Evolutionary conservation across 1,140 invertebrate species (phyloP), one percentile per base, ranked within the genome.

Genomic region (Pseudomyrmex concolor): DNA sequence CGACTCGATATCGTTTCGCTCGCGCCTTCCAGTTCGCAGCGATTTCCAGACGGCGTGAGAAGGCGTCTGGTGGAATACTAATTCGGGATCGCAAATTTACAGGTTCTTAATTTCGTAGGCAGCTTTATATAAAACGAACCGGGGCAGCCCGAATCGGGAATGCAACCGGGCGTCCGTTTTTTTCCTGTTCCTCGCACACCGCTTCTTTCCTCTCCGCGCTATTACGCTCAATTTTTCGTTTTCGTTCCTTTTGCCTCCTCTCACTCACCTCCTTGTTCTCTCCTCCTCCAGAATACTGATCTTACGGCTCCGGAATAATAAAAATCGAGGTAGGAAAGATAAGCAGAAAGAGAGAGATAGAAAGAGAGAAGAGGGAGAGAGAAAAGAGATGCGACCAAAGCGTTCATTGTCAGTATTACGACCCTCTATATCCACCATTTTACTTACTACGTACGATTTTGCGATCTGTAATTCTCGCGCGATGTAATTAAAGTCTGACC

Each of bases 51-150:
- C 50, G 68, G 84, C 74, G 48, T 74, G 68, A 25, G 54, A n/a
- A 90, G 84, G 89, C 88, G 91, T 91, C 91, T 90, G 88, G 71
- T 84, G 87, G 92, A 92, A 93, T 93, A 93, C 92, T 93, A 93
- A 93, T 92, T 92, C 92, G 89, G 89, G 85, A 92, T 92, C 89
- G 91, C 91, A 90, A 91, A 92, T 92, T 92, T 91, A 91, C 92
- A 91, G 92, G 88, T 93, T 92, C 91, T 93, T 92, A 92, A 93
- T 93, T 93, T 92, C 90, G 88, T 78, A 71, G 83, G 85, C 83
- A 84, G 91, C 90, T 34, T 89, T 93, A 90, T 89, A 93, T 92
- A 92, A 92, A 91, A 92, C 91, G 86, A 51, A 74, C 86, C 86
- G 34, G 4, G 0, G 34, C 13, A 13, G 17, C 34, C 84, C 68